A percentile compares a stretch with the other conserved stretches of the same genome.
phyloP scores from a whole-genome alignment of 2,888 invertebrate species.

The Coelinius sp. region DNA sequence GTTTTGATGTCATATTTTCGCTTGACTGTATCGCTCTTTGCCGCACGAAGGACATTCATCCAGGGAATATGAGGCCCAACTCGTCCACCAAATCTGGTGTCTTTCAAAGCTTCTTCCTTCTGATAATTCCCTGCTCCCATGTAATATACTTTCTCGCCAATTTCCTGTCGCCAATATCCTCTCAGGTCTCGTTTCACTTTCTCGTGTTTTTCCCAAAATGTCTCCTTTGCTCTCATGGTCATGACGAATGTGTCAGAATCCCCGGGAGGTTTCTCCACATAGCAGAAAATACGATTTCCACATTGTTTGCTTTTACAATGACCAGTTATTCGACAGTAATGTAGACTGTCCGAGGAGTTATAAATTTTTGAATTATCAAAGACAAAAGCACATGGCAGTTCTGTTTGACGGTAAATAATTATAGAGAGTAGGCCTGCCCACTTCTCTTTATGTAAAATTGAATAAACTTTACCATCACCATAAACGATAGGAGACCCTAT shows the following conservation, averaged over 20 bases:
- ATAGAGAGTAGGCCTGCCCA: constrained; percentile 38
- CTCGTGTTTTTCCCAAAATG: constrained; percentile 31
- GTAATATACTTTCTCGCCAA: constrained; percentile 22
- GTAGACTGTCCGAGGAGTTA: neutral
- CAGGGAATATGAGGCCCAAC: constrained; percentile 15
- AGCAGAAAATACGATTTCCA: constrained; percentile 29
- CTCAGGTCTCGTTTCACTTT: constrained; percentile 36
- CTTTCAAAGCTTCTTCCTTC: constrained; percentile 26
- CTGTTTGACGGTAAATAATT: constrained; percentile 24
- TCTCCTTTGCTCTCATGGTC: constrained; percentile 34
- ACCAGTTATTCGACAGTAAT: constrained; percentile 26
- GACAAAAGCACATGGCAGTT: constrained; percentile 36
- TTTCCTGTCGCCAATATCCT: constrained; percentile 19
- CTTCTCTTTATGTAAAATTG: constrained; percentile 1
- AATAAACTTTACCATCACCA: constrained; percentile 12
- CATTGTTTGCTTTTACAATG: constrained; percentile 38
- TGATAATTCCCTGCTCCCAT: constrained; percentile 30
- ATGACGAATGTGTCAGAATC: constrained; percentile 4
- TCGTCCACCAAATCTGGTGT: constrained; percentile 22
- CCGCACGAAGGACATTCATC: constrained; percentile 24
- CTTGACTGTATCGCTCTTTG: constrained; percentile 29
- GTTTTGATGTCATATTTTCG: constrained; percentile 23
- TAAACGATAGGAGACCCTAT: neutral
- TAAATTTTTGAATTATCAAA: constrained; percentile 35
- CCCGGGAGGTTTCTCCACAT: constrained; percentile 17